Conservation (phyloP, 2,888 invertebrate genomes). For the Linnaemya vulpina region DNA sequence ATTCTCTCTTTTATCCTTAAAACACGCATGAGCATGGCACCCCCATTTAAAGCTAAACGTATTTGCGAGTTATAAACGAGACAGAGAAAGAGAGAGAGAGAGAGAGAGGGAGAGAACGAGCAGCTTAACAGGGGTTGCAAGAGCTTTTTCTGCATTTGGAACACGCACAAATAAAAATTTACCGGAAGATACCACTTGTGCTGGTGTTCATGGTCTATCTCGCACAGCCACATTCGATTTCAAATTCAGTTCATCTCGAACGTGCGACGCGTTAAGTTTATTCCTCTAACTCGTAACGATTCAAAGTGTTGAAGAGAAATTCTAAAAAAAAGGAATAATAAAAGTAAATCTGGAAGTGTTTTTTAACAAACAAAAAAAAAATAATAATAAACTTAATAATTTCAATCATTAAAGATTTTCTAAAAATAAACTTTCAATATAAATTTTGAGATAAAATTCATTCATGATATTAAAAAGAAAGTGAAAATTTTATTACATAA, state of each 20-base stretch:
- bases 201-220: slow-evolving; percentile 61
- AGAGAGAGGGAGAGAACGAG: neutral
- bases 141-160: slow-evolving; percentile 34
- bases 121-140: slow-evolving; percentile 4
- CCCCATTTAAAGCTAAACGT: neutral
- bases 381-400: slow-evolving; percentile 6
- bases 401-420: neutral
- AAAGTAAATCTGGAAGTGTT: slow-evolving; percentile 6
- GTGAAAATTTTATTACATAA: neutral
- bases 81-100: neutral
- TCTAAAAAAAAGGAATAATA: slow-evolving; percentile 13
- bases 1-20: neutral
- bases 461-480: neutral
- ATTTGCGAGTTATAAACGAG: neutral
- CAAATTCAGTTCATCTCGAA: slow-evolving; percentile 75
- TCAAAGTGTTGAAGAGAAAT: slow-evolving; percentile 24
- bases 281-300: slow-evolving; percentile 56
- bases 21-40: slow-evolving; percentile 12
- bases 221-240: slow-evolving; percentile 57
- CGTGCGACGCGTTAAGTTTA: slow-evolving; percentile 79
- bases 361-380: neutral
- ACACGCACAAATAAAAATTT: slow-evolving; percentile 5
- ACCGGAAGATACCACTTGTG: slow-evolving; percentile 60
- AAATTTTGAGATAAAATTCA: neutral
- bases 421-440: slow-evolving; percentile 1